Conservation (phyloP, 2,888 invertebrate species). For the Pegoplata infirma region DNA sequence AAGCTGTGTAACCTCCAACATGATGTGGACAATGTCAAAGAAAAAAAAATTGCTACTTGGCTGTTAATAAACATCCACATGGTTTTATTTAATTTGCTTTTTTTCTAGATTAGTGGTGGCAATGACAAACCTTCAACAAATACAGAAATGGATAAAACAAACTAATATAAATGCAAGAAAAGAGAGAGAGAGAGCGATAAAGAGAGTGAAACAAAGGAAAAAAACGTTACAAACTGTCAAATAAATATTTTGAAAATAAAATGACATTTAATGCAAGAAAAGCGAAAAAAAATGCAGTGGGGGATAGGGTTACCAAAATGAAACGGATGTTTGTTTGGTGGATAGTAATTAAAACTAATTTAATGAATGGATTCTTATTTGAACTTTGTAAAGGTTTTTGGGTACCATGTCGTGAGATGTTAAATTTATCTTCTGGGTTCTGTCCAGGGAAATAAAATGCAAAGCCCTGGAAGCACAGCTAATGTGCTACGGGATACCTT, state of each 20-base stretch:
- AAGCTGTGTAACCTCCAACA: constrained; percentile 44
- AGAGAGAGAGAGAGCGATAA: not conserved
- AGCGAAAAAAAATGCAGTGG: not conserved
- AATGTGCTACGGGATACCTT: no score
- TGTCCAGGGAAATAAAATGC: no score
- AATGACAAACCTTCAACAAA: constrained; percentile 44
- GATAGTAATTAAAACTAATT: no score
- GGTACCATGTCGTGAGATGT: no score
- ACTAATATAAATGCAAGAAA: no score
- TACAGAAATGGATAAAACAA: not conserved
- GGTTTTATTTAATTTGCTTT: constrained; percentile 14
- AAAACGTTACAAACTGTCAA: not conserved
- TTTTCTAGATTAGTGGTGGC: constrained; percentile 8
- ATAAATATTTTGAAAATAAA: not conserved
- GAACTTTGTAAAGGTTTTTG: no score
- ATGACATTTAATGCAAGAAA: constrained; percentile 25
- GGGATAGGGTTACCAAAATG: constrained; percentile 31
- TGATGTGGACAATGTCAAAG: constrained; percentile 54
- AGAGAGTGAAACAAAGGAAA: not conserved
- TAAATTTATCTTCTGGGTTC: no score
- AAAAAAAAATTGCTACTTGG: constrained; percentile 23
- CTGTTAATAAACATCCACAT: constrained; percentile 32
- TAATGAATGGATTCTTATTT: no score
- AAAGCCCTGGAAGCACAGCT: no score
- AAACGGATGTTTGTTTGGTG: not conserved